phyloP scores from a whole-genome alignment of 1,140 invertebrate genomes.

The Caenorhabditis elegans region DNA sequence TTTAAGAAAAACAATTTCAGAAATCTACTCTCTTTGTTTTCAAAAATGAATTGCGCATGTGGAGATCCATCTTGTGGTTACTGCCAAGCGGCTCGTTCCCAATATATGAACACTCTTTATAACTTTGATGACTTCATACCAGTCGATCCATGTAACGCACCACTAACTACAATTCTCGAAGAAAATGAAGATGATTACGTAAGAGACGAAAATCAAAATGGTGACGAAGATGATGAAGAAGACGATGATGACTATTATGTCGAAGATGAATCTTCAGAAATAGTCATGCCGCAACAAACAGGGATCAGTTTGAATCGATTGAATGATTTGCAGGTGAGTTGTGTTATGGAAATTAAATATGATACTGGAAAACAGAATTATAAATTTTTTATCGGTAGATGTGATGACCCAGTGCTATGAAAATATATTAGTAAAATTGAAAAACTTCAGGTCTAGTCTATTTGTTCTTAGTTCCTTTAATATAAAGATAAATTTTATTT shows the following conservation, averaged over 20 bases:
- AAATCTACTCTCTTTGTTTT: no score
- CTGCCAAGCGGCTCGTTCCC: neutral
- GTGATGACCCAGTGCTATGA: no score
- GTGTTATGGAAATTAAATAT: neutral
- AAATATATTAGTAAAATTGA: no score
- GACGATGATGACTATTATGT: neutral
- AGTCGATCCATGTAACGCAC: neutral
- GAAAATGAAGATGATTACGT: neutral
- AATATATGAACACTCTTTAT: neutral
- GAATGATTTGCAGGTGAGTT: neutral
- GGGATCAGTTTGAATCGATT: neutral
- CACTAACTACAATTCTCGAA: neutral
- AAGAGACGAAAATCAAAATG: neutral
- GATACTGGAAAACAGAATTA: no score
- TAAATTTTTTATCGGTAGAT: no score
- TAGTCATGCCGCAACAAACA: no score
- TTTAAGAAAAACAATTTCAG: no score
- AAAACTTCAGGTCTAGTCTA: no score
- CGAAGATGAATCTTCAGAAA: neutral
- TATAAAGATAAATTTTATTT: no score
- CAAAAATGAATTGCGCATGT: neutral
- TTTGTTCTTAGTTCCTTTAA: no score
- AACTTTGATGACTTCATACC: neutral
- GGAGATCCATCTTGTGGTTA: constrained; percentile 6
- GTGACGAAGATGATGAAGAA: neutral